Conservation (phyloP, 1,140 invertebrate genomes). For the Plutomurus gul region DNA sequence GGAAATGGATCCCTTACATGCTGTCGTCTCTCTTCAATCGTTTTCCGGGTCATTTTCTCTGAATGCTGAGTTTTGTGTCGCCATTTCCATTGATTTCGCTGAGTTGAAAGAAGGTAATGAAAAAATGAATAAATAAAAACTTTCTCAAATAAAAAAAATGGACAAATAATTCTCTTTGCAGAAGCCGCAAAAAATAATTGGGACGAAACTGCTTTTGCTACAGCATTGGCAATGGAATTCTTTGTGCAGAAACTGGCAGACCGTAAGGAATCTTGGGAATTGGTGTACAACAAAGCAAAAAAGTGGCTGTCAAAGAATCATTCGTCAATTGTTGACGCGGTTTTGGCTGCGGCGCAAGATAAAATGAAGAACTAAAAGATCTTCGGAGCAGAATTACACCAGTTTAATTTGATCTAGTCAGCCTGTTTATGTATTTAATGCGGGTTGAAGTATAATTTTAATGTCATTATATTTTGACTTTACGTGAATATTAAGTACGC, state of each 20-base stretch:
- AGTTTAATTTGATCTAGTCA: background rate
- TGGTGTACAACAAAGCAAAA: conserved; percentile 44
- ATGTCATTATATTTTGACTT: too few species aligned
- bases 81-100: conserved; percentile 35
- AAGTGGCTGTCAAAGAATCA: conserved; percentile 44
- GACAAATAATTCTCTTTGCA: conserved; percentile 26
- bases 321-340: background rate
- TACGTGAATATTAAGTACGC: too few species aligned
- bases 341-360: conserved; percentile 5
- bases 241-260: conserved; percentile 36
- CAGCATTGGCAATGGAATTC: conserved; percentile 41
- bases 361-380: background rate
- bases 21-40: conserved; percentile 44
- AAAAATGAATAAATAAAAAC: background rate
- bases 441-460: too few species aligned
- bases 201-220: conserved; percentile 37
- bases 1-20: conserved; percentile 5
- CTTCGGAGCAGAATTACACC: background rate
- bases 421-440: background rate
- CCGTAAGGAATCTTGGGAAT: conserved; percentile 50
- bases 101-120: conserved; percentile 38
- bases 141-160: background rate
- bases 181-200: conserved; percentile 31
- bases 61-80: conserved; percentile 1
- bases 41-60: conserved; percentile 50